Evolutionary conservation across 2,888 invertebrate genomes (phyloP), one percentile per base, ranked within the genome.

Genomic region (Elmis aenea): DNA sequence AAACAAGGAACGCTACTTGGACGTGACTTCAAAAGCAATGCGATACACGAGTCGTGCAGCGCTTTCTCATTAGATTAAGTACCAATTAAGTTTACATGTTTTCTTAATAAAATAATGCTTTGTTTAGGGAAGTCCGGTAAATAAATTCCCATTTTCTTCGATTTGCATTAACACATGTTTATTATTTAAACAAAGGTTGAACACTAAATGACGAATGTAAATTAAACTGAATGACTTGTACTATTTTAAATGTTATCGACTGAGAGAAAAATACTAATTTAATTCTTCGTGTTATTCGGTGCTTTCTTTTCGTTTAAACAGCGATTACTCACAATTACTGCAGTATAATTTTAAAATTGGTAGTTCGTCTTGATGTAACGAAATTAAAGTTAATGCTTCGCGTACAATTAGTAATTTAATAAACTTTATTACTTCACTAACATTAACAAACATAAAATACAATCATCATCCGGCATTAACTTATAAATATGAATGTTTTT

Each of bases 71-170:
- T 52, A 46, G 50, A 52, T 54, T 52, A 52, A 48, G 43, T 44
- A 28, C 42, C 51, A 51, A 53, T 55, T 53, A 55, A 50, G 45
- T 51, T 48, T 49, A 52, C 51, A 47, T 52, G 50, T 55, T 48
- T 50, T 48, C 37, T 46, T 46, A 48, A 45, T 50, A 43, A 46
- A 32, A 33, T 27, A 38, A 33, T 28, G 23, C 18, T 29, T 38
- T 28, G 25, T 27, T 13, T 20, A 23, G 26, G 15, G 15, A 33
- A 33, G 13, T 23, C 26, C 12, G 28, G 13, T 8, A 21, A 18
- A 18, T 6, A 18, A 18, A 18, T 18, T 6, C 5, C 8, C 5
- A 18, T 18, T 18, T 8, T 5, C 18, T 18, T 18, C 18, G 8
- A 18, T 18, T 18, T 18, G 18, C 18, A 18, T 18, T 5, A 18